A percentile compares a stretch with the other conserved stretches of the same genome.
phyloP scores from a whole-genome alignment of 1,140 invertebrate genomes.

The Drosophila lowei region DNA sequence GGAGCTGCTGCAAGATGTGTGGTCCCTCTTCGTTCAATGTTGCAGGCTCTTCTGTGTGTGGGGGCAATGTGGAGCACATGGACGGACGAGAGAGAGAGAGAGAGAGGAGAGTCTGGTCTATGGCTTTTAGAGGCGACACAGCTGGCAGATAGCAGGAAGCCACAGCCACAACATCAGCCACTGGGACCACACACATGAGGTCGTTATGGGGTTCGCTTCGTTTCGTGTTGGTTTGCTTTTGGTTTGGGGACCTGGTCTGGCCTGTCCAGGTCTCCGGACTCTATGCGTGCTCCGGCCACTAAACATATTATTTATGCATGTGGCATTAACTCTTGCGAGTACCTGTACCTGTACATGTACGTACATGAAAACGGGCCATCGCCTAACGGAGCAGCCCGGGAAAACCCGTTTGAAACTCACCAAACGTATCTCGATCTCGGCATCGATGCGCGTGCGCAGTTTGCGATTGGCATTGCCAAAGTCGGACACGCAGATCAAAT shows the following conservation, averaged over 20 bases:
- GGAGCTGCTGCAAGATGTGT: slow-evolving; percentile 44
- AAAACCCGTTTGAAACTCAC: slow-evolving; percentile 85
- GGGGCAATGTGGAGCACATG: slow-evolving; percentile 51
- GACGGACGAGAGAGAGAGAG: slow-evolving; percentile 22
- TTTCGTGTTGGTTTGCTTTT: slow-evolving; percentile 12
- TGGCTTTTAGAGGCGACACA: slow-evolving; percentile 49
- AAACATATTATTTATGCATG: slow-evolving; percentile 67
- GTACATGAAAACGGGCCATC: slow-evolving; percentile 12
- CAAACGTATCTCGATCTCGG: slow-evolving; percentile 94
- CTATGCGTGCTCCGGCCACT: slow-evolving; percentile 13
- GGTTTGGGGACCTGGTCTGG: slow-evolving; percentile 18
- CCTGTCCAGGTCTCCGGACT: not conserved
- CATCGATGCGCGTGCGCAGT: slow-evolving; percentile 88
- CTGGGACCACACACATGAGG: slow-evolving; percentile 68
- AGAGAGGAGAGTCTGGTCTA: slow-evolving; percentile 17
- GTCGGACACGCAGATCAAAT: slow-evolving; percentile 91
- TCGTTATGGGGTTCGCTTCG: slow-evolving; percentile 26
- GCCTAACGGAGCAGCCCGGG: slow-evolving; percentile 30
- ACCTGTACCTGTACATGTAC: not conserved
- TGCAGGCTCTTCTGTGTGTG: slow-evolving; percentile 18
- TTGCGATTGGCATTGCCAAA: slow-evolving; percentile 88
- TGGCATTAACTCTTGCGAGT: slow-evolving; percentile 18
- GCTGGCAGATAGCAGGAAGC: slow-evolving; percentile 51
- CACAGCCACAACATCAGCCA: slow-evolving; percentile 32
- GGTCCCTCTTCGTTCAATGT: slow-evolving; percentile 40